Evolutionary conservation across 2,113 vertebrate species (phyloP), one percentile per base, ranked within the genome.

Genomic region (Irena cyanogastra): DNA sequence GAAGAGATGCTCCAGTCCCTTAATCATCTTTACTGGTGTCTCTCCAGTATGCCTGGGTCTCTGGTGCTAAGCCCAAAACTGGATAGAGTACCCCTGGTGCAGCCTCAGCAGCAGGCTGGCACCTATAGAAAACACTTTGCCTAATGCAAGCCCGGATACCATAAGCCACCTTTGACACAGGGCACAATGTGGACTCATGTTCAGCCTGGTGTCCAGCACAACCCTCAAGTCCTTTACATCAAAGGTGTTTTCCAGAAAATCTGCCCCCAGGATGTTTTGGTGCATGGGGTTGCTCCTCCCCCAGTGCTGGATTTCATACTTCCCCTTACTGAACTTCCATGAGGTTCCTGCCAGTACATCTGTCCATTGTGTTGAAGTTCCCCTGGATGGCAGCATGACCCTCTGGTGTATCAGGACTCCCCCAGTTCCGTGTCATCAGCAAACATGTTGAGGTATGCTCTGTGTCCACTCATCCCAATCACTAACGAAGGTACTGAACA

Each of bases 211-310:
- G 19, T 31, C 33, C 22, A 64, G 19, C 47, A 53, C 39, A 76
- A 6, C 1, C 1, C 0, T 11, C 9, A 59, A 7, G 9, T 53
- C 17, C 20, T 60, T 75, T 56, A 39, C 27, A 45, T 21, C 17
- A 64, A 50, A 60, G 17, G 1, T 60, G 2, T 11, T 64, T 74
- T 74, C 13, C 47, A 69, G 33, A 30, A 10, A n/a, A 33, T 13
- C 3, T 2, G 1, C 0, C 4, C 8, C 4, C 15, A 47, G 10
- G 3, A 24, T 22, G 7, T 44, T 41, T 33, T 66, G 8, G 14
- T 49, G 13, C 10, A 19, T 11, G 12, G 2, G 3, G 7, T 15
- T 76, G 6, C 13, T 90, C 12, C 5, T 81, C 15, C 7, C 3
- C 21, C 50, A 19, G 8, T 18, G 15, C 22, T 63, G 21, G 19